Evolutionary conservation across 1,140 invertebrate genomes (phyloP), one percentile per base, ranked within the genome.

Genomic region (Drosophila asahinai): DNA sequence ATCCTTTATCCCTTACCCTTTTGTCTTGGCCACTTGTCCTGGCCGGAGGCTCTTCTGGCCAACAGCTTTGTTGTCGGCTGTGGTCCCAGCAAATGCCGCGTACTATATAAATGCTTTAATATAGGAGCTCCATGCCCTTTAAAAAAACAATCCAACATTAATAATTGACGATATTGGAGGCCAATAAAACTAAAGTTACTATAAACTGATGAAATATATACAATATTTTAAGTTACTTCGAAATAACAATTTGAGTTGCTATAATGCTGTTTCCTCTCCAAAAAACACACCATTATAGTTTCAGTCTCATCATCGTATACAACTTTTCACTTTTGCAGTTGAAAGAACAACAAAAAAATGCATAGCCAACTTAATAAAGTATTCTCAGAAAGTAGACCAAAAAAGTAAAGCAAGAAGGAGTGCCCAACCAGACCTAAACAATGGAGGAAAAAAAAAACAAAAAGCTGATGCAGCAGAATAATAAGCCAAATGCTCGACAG

Each of bases 381-480:
- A 73, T 73, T 61, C 36, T 15, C 5, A 5, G 7, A 68, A 27
- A 42, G 22, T 36, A 7, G 6, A 43, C 38, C 12, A 52, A 19
- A 71, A 51, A 47, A 27, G n/a, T 19, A 15, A 27, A 15, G 38
- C 19, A 55, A 43, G 55, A 54, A 47, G 33, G 11, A 51, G n/a
- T 0, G 38, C 47, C 9, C 12, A 68, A 57, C 42, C n/a, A n/a
- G 33, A 64, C 43, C 48, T 33, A 48, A 58, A 80, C 49, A 68
- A 71, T 36, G 19, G 9, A 2, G 19, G n/a, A n/a, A 62, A 48
- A 40, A 38, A 48, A 52, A 58, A 67, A 67, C 51, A 45, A 77
- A 63, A 68, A 70, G 82, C 82, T 86, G 82, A 86, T 78, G 77
- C 71, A 60, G 78, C 77, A 72, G 48, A 49, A 65, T 57, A 52